Conservation (phyloP, 2,113 vertebrate species). For the Oreotrochilus melanogaster region DNA sequence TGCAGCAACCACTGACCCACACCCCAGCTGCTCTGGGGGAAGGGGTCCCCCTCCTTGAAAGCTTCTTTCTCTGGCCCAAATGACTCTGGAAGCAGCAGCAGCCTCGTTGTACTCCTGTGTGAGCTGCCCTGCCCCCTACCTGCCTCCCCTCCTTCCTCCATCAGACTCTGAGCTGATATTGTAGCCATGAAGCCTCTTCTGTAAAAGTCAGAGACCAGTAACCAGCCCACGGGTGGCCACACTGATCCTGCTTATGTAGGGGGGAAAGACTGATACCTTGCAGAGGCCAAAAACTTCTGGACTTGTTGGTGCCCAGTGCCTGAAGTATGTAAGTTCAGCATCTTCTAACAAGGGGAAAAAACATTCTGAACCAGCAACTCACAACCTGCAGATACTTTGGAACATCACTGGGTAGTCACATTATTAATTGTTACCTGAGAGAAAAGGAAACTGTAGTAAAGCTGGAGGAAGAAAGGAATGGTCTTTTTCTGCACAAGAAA, state of each 20-base stretch:
- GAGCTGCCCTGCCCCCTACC: neutral
- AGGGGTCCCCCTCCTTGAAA: neutral
- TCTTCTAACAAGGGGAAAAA: neutral
- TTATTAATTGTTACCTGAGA: neutral
- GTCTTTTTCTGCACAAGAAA: neutral
- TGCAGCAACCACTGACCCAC: neutral
- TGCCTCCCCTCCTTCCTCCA: rapidly evolving
- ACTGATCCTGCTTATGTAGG: too few species aligned
- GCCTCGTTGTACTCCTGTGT: neutral
- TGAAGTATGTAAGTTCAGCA: neutral
- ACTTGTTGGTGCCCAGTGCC: neutral
- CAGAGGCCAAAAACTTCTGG: neutral
- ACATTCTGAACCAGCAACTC: neutral
- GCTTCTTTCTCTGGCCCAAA: neutral
- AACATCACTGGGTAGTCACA: neutral
- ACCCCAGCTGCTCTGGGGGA: rapidly evolving
- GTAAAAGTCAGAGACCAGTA: neutral
- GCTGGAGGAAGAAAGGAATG: neutral
- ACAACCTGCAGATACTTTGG: neutral
- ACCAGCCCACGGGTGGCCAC: neutral
- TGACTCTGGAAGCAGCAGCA: rapidly evolving
- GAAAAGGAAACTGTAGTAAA: neutral
- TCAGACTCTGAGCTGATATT: neutral
- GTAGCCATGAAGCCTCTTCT: neutral
- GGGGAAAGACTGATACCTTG: neutral